phyloP scores from a whole-genome alignment of 1,140 invertebrate genomes.

The Procambarus clarkii region DNA sequence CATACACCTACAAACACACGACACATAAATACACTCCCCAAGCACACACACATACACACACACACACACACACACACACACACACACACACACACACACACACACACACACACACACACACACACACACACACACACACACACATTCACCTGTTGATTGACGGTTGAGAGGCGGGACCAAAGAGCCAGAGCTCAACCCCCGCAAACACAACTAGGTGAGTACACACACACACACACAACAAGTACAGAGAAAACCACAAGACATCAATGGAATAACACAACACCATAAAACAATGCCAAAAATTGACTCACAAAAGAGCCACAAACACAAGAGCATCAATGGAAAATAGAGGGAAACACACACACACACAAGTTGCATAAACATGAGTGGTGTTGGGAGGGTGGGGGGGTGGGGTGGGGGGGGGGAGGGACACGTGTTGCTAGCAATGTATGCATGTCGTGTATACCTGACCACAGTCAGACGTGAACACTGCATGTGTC shows the following conservation, averaged over 20 bases:
- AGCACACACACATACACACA: not conserved
- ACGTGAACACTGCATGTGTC: slow-evolving; percentile 13
- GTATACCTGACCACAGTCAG: slow-evolving; percentile 13
- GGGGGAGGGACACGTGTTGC: not conserved
- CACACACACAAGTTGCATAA: not conserved
- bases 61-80: slow-evolving; percentile 14
- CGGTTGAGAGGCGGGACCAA: too few relatives aligned
- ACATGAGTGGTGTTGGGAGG: not conserved
- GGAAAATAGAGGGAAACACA: not conserved
- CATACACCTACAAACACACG: not conserved
- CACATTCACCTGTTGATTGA: too few relatives aligned
- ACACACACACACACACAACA: not conserved
- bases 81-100: slow-evolving; percentile 25
- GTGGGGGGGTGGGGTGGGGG: not conserved
- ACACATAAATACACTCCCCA: too few relatives aligned
- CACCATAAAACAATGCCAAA: too few relatives aligned
- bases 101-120: slow-evolving; percentile 20
- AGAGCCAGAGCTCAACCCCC: not conserved
- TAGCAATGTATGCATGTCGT: slow-evolving; percentile 25
- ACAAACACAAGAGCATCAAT: not conserved
- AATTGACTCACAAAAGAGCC: too few relatives aligned
- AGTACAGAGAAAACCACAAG: too few relatives aligned
- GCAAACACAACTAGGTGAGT: too few relatives aligned
- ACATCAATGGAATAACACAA: too few relatives aligned
- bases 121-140: slow-evolving; percentile 21